Conservation (phyloP, 23 tunicate species). For the Styela clava region DNA sequence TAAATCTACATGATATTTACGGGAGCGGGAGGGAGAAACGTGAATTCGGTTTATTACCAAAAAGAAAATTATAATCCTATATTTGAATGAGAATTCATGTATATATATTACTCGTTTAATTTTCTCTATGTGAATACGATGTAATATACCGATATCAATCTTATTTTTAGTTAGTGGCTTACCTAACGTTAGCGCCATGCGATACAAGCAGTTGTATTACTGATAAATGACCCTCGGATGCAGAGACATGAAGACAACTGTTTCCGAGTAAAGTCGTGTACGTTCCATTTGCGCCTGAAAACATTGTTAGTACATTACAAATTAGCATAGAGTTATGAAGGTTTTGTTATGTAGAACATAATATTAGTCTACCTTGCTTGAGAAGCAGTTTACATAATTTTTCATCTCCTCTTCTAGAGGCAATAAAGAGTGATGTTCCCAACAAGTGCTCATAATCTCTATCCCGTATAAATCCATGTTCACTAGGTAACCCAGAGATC, state of each 20-base stretch:
- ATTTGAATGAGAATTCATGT: no score
- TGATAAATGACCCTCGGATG: constrained; percentile 45
- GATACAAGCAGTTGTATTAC: constrained; percentile 55
- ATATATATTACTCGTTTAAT: no score
- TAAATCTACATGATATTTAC: no score
- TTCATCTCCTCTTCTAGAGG: constrained; percentile 39
- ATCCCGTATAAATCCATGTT: background rate
- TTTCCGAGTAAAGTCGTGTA: constrained; percentile 57
- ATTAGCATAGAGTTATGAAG: no score
- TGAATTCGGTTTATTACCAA: no score
- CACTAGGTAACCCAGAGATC: background rate
- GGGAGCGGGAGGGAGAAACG: no score
- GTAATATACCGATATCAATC: no score
- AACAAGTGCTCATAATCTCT: constrained; percentile 18
- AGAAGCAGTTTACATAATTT: constrained; percentile 45
- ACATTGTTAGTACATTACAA: no score
- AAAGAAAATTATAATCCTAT: no score
- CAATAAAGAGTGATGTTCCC: constrained; percentile 43
- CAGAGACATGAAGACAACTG: constrained; percentile 45
- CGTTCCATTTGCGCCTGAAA: constrained; percentile 33
- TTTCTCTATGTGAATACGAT: no score
- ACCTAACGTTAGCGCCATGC: constrained; percentile 67
- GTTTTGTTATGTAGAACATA: no score
- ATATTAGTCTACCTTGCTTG: constrained; percentile 59
- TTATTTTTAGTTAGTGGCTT: no score